Conservation (phyloP, 35 echinoderm and acorn worm genomes). For the Hemicentrotus pulcherrimus region DNA sequence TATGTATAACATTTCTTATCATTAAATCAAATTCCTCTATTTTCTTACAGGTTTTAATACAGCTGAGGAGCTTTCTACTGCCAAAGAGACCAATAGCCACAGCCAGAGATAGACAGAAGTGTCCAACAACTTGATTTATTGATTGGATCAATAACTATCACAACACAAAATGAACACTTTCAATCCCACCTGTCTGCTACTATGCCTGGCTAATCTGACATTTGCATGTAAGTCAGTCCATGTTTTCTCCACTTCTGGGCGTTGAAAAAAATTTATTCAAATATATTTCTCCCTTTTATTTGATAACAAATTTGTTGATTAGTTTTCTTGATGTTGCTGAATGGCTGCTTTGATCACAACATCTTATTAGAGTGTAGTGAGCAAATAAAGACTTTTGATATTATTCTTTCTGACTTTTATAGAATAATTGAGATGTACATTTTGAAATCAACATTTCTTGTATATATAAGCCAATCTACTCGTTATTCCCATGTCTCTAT, state of each 20-base stretch:
- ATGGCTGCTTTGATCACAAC: neutral
- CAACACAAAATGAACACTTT: neutral
- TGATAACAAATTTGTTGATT: neutral
- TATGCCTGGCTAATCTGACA: neutral
- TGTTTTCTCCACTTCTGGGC: too few species aligned
- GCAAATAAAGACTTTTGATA: neutral
- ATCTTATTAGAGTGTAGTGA: neutral
- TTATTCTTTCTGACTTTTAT: too few species aligned
- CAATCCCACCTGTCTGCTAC: neutral
- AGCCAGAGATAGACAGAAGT: neutral
- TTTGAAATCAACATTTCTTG: neutral
- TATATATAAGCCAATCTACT: neutral
- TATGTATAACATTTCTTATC: neutral
- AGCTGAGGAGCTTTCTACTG: neutral
- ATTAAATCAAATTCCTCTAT: neutral
- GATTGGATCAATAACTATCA: neutral
- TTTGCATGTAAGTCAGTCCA: neutral
- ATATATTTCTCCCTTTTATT: neutral
- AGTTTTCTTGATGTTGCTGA: neutral
- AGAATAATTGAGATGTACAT: neutral
- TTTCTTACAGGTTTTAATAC: neutral
- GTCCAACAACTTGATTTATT: neutral
- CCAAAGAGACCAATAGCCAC: neutral
- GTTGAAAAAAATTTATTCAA: too few species aligned
- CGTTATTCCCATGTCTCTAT: neutral